phyloP scores from a whole-genome alignment of 1,140 invertebrate genomes.

The Cotesia typhae region DNA sequence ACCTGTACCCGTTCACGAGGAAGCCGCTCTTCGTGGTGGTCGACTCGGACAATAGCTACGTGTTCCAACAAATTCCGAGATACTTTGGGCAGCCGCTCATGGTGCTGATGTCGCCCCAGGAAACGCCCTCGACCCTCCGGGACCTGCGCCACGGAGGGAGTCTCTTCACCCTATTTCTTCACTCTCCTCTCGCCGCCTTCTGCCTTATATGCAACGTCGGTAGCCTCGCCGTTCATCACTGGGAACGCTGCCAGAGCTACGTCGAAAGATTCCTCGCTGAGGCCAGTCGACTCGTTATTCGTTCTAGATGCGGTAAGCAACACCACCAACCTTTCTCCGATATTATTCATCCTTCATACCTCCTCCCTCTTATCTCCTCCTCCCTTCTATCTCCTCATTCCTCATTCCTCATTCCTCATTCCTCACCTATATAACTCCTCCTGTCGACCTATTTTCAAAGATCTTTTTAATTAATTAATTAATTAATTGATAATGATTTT shows the following conservation, averaged over 20 bases:
- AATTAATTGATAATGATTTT: background rate
- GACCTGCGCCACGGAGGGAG: constrained; percentile 92
- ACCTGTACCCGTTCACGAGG: constrained; percentile 90
- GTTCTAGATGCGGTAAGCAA: constrained; percentile 82
- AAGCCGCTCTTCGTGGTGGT: constrained; percentile 93
- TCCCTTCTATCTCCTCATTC: background rate
- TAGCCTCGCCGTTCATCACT: constrained; percentile 84
- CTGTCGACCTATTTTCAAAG: constrained; percentile 23
- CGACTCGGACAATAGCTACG: constrained; percentile 94
- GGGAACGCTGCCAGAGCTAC: constrained; percentile 89
- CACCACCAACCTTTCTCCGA: constrained; percentile 24
- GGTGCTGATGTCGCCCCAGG: constrained; percentile 92
- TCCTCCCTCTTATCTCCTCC: background rate
- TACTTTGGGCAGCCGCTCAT: constrained; percentile 96
- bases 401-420: constrained; percentile 19
- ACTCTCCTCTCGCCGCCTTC: constrained; percentile 91
- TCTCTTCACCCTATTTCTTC: constrained; percentile 94
- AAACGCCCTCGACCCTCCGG: constrained; percentile 84
- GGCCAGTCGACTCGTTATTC: constrained; percentile 82
- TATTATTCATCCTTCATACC: constrained; percentile 11
- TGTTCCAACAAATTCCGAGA: constrained; percentile 90
- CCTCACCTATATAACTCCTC: background rate
- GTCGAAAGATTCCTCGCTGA: constrained; percentile 91
- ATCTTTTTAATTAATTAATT: constrained; percentile 5
- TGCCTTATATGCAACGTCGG: constrained; percentile 91